Evolutionary conservation across 2,888 invertebrate species (phyloP).

Genomic region (Rhorus exstirpatorius): DNA sequence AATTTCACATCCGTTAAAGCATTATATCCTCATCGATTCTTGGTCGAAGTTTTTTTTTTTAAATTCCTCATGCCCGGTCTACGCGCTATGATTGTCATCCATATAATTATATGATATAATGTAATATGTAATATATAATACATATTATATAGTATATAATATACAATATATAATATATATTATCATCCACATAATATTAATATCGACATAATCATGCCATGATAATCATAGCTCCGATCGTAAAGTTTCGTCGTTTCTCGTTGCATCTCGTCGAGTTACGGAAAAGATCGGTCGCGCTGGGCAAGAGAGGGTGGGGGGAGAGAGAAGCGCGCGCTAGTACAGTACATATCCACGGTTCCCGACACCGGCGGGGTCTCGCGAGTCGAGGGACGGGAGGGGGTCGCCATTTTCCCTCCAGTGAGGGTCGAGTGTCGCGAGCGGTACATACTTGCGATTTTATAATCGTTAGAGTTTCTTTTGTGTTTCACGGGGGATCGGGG

Average conservation of each 20-base stretch:
- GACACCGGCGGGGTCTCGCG: constrained; percentile 72
- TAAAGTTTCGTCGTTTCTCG: constrained; percentile 58
- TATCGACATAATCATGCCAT: too few relatives aligned
- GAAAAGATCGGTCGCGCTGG: constrained; percentile 82
- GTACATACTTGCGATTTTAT: constrained; percentile 69
- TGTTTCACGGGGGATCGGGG: constrained; percentile 62
- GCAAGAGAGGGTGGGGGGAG: too few relatives aligned
- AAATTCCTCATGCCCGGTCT: too few relatives aligned
- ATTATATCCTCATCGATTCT: too few relatives aligned
- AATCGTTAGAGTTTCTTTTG: constrained; percentile 74
- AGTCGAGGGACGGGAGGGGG: constrained; percentile 75
- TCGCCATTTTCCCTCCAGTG: constrained; percentile 85
- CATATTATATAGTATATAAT: too few relatives aligned
- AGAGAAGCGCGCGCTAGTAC: constrained; percentile 82
- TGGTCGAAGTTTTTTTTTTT: too few relatives aligned
- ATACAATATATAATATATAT: too few relatives aligned
- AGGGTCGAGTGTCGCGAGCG: constrained; percentile 83
- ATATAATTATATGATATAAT: too few relatives aligned
- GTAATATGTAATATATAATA: too few relatives aligned
- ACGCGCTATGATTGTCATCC: too few relatives aligned
- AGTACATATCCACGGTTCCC: constrained; percentile 14
- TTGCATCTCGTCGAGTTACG: constrained; percentile 74
- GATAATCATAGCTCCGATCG: constrained; percentile 41
- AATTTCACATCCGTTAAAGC: too few relatives aligned
- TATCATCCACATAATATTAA: too few relatives aligned